Evolutionary conservation across 2,797 vertebrate genomes (phyloP).

Genomic region (Pelobates cultripes): DNA sequence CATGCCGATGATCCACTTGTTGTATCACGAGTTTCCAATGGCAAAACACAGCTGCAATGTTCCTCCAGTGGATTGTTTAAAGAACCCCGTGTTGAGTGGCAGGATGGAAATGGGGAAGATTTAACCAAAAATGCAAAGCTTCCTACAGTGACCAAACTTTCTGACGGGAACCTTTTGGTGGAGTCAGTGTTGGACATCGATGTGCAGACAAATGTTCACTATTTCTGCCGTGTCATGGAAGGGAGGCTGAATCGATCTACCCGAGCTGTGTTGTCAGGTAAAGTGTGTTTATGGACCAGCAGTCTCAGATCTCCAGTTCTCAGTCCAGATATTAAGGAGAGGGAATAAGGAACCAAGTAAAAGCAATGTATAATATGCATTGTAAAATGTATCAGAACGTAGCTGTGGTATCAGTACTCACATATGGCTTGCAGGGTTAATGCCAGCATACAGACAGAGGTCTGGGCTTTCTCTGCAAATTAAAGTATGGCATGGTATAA

Average conservation of each 20-base stretch:
- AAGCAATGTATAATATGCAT: no score
- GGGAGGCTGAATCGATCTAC: conserved; percentile 1
- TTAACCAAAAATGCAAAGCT: background rate
- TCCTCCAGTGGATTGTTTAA: background rate
- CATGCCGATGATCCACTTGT: background rate
- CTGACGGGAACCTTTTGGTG: conserved; percentile 1
- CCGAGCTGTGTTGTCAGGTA: conserved; percentile 38
- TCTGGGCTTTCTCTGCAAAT: no score
- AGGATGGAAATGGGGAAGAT: background rate
- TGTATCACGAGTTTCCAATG: background rate
- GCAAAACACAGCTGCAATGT: background rate
- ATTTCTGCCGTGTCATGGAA: conserved; percentile 24
- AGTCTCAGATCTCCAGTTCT: background rate
- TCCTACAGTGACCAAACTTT: background rate
- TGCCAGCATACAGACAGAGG: no score
- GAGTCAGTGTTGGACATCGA: conserved; percentile 8
- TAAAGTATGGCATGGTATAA: no score
- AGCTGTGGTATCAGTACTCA: no score
- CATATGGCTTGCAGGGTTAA: no score
- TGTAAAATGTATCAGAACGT: no score
- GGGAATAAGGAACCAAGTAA: no score
- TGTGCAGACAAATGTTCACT: background rate
- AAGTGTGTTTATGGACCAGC: no score
- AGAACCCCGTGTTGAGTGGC: background rate
- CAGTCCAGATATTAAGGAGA: no score